These are phyloP conservation scores for Thermophis baileyi DNA, from an alignment of 2,113 vertebrate species.

Conservation along the genomic window DNA sequence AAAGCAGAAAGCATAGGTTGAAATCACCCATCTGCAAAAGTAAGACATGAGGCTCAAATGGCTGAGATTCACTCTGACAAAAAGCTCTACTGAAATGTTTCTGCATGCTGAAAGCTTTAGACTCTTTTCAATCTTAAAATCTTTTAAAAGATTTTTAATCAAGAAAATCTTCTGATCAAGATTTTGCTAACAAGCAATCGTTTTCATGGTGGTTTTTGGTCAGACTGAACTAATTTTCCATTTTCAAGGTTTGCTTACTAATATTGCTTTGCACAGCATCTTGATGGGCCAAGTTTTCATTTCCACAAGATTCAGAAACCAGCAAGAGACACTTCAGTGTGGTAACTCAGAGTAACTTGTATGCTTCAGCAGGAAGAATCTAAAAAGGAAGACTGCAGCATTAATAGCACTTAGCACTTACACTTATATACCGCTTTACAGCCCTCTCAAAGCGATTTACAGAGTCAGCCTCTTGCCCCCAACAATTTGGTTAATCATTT, in stretches of 20 bases:
- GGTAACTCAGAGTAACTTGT: not conserved
- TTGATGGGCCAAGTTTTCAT: not conserved
- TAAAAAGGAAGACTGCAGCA: not conserved
- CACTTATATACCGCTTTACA: too few relatives aligned
- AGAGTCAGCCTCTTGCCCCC: too few relatives aligned
- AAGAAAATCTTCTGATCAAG: not conserved
- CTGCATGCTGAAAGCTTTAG: not conserved
- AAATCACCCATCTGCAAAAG: not conserved
- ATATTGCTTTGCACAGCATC: not conserved
- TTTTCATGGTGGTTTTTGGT: not conserved
- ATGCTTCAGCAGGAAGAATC: not conserved
- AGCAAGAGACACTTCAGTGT: not conserved
- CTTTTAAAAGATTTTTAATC: not conserved
- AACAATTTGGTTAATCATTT: too few relatives aligned
- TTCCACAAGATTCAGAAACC: not conserved
- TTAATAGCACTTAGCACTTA: not conserved
- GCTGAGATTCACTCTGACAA: not conserved
- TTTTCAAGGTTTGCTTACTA: not conserved
- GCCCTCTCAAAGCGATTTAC: too few relatives aligned
- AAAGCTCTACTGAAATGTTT: not conserved
- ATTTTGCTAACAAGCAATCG: not conserved
- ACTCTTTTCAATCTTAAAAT: not conserved
- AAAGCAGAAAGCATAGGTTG: not conserved
- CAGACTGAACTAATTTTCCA: not conserved
- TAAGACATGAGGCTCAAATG: not conserved